Percentiles rank a stretch among this genome's conserved stretches.
These are phyloP conservation scores for Clepsis dumicolana DNA, from an alignment of 2,888 invertebrate species.

Conservation along the genomic window DNA sequence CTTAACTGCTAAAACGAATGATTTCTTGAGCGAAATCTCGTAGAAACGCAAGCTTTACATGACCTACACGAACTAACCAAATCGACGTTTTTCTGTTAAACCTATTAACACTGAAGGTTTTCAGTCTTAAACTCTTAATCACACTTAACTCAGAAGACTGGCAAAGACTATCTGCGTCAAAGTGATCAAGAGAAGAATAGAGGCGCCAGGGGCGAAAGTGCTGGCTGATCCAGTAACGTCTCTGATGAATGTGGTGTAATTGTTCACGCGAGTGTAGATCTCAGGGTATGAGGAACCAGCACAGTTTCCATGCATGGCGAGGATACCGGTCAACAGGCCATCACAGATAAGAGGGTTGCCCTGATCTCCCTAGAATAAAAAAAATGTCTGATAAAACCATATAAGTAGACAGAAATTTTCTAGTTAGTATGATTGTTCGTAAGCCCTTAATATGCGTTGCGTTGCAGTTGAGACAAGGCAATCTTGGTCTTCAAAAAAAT, in stretches of 20 bases:
- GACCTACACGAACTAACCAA: too few relatives aligned
- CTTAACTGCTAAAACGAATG: background rate
- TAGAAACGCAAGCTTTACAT: background rate
- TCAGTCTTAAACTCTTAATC: background rate
- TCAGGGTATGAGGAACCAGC: slow-evolving; percentile 56
- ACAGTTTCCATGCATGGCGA: slow-evolving; percentile 56
- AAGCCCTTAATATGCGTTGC: too few relatives aligned
- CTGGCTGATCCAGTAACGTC: slow-evolving; percentile 55
- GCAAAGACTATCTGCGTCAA: slow-evolving; percentile 50
- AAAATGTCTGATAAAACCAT: background rate
- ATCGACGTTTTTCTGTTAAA: too few relatives aligned
- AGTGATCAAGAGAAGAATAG: slow-evolving; percentile 52
- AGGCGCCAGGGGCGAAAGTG: slow-evolving; percentile 55
- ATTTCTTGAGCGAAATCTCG: background rate
- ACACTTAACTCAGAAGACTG: slow-evolving; percentile 35
- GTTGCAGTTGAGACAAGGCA: too few relatives aligned
- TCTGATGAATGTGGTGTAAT: slow-evolving; percentile 63
- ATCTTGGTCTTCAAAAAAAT: too few relatives aligned
- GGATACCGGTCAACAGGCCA: slow-evolving; percentile 59
- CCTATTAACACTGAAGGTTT: background rate
- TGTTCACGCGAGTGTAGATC: slow-evolving; percentile 62
- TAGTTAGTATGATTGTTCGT: too few relatives aligned
- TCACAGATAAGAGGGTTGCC: slow-evolving; percentile 63
- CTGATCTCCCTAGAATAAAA: slow-evolving; percentile 58
- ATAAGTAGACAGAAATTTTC: background rate